Conservation (phyloP, 2,113 vertebrate species). For the Gadus chalcogrammus region DNA sequence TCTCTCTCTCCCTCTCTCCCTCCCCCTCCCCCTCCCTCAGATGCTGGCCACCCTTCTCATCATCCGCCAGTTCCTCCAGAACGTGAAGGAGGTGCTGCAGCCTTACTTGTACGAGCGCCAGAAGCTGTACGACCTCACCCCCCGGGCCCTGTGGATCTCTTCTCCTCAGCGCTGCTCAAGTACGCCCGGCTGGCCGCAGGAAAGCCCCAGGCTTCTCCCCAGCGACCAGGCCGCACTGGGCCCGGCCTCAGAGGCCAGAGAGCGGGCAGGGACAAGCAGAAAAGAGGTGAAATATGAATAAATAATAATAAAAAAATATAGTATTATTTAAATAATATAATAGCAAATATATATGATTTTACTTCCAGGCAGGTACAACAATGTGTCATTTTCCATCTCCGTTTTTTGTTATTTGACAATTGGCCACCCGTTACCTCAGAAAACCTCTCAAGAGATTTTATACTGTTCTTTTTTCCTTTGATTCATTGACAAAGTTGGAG, state of each 20-base stretch:
- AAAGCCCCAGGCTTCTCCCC: slow-evolving; percentile 57
- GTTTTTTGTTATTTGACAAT: too few species aligned
- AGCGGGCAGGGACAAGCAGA: slow-evolving; percentile 56
- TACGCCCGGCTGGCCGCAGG: slow-evolving; percentile 60
- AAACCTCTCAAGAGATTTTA: too few species aligned
- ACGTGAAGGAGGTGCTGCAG: slow-evolving; percentile 91
- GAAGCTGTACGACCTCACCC: slow-evolving; percentile 81
- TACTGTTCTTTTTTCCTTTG: too few species aligned
- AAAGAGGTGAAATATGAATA: slow-evolving; percentile 47
- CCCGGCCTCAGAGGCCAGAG: slow-evolving; percentile 52
- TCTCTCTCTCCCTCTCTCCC: too few species aligned
- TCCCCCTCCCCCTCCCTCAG: too few species aligned
- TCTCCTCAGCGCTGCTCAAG: slow-evolving; percentile 76
- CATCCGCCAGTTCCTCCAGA: slow-evolving; percentile 95
- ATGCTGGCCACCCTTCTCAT: slow-evolving; percentile 96
- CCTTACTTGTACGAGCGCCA: slow-evolving; percentile 89
- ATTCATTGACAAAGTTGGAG: too few species aligned
- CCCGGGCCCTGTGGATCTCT: slow-evolving; percentile 76
- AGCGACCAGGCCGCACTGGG: slow-evolving; percentile 57
- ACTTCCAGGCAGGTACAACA: too few species aligned
- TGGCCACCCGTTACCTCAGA: too few species aligned
- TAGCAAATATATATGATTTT: too few species aligned
- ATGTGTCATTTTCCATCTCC: too few species aligned
- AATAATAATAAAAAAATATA: too few species aligned
- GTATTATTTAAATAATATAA: too few species aligned